These are phyloP conservation scores for Parus major DNA, from an alignment of 2,113 vertebrate genomes.

Conservation along the genomic window DNA sequence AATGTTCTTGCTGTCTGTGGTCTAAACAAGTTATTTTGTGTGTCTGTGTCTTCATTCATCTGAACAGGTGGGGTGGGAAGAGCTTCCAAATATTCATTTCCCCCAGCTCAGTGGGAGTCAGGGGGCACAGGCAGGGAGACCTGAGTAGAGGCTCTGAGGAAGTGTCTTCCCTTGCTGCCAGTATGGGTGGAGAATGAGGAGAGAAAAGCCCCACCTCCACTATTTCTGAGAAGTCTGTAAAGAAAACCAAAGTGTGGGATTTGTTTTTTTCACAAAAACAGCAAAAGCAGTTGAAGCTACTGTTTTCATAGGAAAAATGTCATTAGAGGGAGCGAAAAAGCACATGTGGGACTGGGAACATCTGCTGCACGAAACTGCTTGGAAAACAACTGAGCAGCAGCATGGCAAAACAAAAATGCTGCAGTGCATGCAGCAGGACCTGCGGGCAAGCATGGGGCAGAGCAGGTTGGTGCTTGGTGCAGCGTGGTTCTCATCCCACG, in stretches of 20 bases:
- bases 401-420: neutral
- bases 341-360: slow-evolving; percentile 71
- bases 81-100: neutral
- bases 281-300: slow-evolving; percentile 65
- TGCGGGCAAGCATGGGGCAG: neutral
- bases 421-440: neutral
- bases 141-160: neutral
- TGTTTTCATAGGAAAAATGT: slow-evolving; percentile 71
- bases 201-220: slow-evolving; percentile 30
- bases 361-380: slow-evolving; percentile 51
- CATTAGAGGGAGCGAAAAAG: slow-evolving; percentile 60
- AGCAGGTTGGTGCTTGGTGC: neutral
- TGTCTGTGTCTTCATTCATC: neutral
- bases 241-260: slow-evolving; percentile 46
- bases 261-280: slow-evolving; percentile 33
- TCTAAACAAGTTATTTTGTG: neutral
- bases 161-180: slow-evolving; percentile 14
- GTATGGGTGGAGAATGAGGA: neutral
- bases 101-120: neutral
- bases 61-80: neutral
- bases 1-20: neutral
- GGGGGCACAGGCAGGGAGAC: neutral
- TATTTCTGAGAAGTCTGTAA: slow-evolving; percentile 20
- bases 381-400: slow-evolving; percentile 50
- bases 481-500: accelerated